phyloP scores from a whole-genome alignment of 2,888 invertebrate genomes.

The Acleris emargana region DNA sequence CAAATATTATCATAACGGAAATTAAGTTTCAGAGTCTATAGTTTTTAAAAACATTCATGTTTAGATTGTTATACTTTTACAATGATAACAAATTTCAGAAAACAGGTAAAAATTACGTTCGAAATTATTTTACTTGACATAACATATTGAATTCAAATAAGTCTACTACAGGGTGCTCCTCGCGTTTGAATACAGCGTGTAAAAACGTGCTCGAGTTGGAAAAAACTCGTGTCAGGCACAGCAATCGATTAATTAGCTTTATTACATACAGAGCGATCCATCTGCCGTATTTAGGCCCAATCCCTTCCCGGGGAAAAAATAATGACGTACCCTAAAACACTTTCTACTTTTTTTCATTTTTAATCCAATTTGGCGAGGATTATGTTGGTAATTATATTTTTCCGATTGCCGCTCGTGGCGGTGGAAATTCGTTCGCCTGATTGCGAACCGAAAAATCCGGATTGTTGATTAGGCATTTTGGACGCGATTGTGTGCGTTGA shows the following conservation, averaged over 20 bases:
- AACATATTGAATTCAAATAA: not conserved
- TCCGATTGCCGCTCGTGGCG: conserved; percentile 75
- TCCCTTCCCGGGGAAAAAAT: conserved; percentile 79
- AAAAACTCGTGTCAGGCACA: conserved; percentile 58
- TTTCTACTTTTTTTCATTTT: conserved; percentile 80
- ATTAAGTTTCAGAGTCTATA: too few relatives aligned
- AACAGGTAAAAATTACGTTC: too few relatives aligned
- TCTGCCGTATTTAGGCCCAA: conserved; percentile 81
- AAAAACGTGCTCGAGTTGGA: conserved; percentile 35
- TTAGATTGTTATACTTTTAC: too few relatives aligned
- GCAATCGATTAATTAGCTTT: conserved; percentile 81
- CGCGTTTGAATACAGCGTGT: not conserved
- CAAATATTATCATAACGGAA: too few relatives aligned
- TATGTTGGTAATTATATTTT: conserved; percentile 84
- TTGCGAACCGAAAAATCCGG: conserved; percentile 72
- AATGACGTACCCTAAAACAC: conserved; percentile 83
- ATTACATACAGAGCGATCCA: conserved; percentile 80
- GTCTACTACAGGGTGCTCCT: not conserved
- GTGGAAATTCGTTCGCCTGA: conserved; percentile 74
- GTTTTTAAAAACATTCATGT: too few relatives aligned
- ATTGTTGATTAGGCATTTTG: conserved; percentile 77
- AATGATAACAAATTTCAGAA: too few relatives aligned
- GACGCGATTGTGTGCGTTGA: conserved; percentile 54
- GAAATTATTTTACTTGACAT: not conserved
- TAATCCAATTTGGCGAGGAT: conserved; percentile 84